Base-by-base conservation (phyloP, 2,888 invertebrate species). In the Dryobotodes eremita region DNA sequence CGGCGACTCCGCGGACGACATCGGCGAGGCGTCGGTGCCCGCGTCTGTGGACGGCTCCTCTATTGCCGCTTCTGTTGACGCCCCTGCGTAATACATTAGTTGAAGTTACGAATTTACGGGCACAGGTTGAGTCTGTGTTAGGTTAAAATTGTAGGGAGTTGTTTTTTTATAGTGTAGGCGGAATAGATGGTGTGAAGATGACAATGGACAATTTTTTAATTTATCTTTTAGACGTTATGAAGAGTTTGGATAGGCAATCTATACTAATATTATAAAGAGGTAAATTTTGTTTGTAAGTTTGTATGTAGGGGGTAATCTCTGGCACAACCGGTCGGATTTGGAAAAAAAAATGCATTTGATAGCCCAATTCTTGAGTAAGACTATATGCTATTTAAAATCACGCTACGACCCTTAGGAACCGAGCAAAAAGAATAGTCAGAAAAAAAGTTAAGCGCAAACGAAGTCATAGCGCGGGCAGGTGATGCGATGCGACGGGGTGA, bases 51-150 rank as follows among this genome's bases (percentile, higher is more conserved):
- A 20, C 0, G 85, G 57, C 69, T 94, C 94, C 74, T 94, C 94
- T 66, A 93, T 88, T 31, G 90, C 82, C 42, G 94, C 91, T 89
- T 96, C 96, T 66, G 96, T 91, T 7, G 96, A 95, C 7, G 96
- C 96, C 17, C 96, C 96, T 96, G 91, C 42, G 80, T 50, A 46
- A 75, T 61, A 69, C 71, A n/a, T 72, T 66, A 77, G 26, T 85
- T 86, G 71, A 73, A 85, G 80, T 79, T 80, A 57, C 64, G 64
- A 73, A 57, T 74, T 26, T 48, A 77, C n/a, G 69, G 31, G 13
- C 11, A 70, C n/a, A 17, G 6, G 1, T 50, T 69, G 5, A n/a
- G 36, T 31, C 20, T 36, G n/a, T 42, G 42, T 0, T 1, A 36
- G 69, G 10, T 36, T 23, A 2, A 13, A 31, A 69, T 10, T 53